Evolutionary conservation across 2,113 vertebrate species (phyloP), one percentile per base, ranked within the genome.

Genomic region (Panthera leo): DNA sequence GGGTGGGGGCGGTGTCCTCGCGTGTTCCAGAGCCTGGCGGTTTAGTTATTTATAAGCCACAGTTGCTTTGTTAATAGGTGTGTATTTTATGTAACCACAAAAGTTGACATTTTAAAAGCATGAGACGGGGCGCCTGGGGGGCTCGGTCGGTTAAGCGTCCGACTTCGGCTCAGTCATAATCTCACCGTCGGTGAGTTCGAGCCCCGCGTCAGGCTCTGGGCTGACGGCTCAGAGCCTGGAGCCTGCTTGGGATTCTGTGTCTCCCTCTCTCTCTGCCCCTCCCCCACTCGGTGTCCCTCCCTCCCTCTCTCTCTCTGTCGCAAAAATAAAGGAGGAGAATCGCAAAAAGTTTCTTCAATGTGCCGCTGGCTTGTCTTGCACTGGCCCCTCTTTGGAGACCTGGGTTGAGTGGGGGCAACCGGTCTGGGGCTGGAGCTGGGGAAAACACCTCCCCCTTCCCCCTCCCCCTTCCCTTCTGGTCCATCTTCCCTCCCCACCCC

Each of bases 31-130:
- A 75, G 42, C 48, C 0, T 10, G 75, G 34, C 0, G 36, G 4
- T 51, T 55, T 18, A 42, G 67, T 82, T 71, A 82, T 93, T 94
- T 90, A 92, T 89, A 86, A 93, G 31, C 75, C 91, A 10, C 2
- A 39, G 85, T 51, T 75, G 45, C 71, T 58, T 51, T 76, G 87
- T 76, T 45, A 19, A 58, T 87, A 70, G 53, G 45, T 53, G 65
- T 67, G 61, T 89, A 36, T 55, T 34, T 82, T 85, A 67, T 70
- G 88, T 71, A 70, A 78, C 42, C 91, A 73, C 85, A 68, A 92
- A 87, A 61, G 65, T 71, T 88, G 93, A 67, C 27, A 23, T 73
- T 90, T 96, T 58, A 75, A 68, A 71, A 92, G 63, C 85, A 34
- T 61, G 84, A 76, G 29, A 4, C 21, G 39, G 58, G 8, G 58